Evolutionary conservation across 2,888 invertebrate species (phyloP).

Genomic region (Lycophotia porphyrea): DNA sequence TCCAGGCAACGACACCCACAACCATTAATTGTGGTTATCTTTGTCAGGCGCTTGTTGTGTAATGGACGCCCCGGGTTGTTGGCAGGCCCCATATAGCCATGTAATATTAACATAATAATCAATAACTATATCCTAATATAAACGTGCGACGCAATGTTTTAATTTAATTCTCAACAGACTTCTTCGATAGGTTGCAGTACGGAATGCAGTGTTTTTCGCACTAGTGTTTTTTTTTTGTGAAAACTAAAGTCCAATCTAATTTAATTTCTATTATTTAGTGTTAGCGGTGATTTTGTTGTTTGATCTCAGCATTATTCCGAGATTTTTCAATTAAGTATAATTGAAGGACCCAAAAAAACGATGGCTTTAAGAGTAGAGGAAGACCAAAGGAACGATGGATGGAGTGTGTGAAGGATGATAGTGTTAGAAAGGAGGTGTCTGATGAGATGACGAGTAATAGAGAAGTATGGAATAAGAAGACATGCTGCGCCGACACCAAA

Average conservation of each 20-base stretch:
- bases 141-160: not conserved
- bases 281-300: not conserved
- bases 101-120: not conserved
- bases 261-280: not conserved
- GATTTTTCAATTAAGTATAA: not conserved
- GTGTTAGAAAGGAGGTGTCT: too few species aligned
- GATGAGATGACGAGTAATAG: too few species aligned
- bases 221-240: not conserved
- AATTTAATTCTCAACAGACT: not conserved
- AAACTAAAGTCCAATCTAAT: not conserved
- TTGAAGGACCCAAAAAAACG: not conserved
- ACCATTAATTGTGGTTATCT: constrained; percentile 50
- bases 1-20: constrained; percentile 8
- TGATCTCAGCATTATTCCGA: not conserved
- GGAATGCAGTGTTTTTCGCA: not conserved
- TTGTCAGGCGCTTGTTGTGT: constrained; percentile 10
- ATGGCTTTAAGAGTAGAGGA: too few species aligned
- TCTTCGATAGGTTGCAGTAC: not conserved
- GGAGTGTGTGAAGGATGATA: too few species aligned
- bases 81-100: constrained; percentile 3
- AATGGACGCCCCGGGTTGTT: constrained; percentile 3
- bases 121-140: not conserved
- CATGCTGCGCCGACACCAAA: too few species aligned
- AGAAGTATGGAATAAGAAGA: too few species aligned
- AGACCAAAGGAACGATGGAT: too few species aligned